Base-by-base conservation (phyloP, 2,888 invertebrate genomes). In the Morpho achilles region DNA sequence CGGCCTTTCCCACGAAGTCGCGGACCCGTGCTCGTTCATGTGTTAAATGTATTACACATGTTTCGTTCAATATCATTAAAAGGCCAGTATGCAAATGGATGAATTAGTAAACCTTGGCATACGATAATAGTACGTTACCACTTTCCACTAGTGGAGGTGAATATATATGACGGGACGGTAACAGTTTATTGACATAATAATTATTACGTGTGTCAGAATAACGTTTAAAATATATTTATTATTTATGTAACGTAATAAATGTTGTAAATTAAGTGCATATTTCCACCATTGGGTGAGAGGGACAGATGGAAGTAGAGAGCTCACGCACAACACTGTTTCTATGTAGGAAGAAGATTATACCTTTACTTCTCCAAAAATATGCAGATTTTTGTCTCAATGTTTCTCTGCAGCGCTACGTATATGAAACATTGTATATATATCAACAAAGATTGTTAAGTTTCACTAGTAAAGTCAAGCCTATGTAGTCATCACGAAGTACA, bases 1-100 rank as follows among this genome's bases (percentile, higher is more conserved):
- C 76, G 74, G 69, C 67, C 70, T 77, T 84, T 87, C 87, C 80
- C 87, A 86, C 85, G 85, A 80, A 78, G 79, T 79, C 82, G 76
- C 75, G 69, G 73, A 79, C 80, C 76, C 71, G 69, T 71, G 66
- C 65, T 65, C 75, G 71, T 58, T 78, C 76, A 70, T 72, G 74
- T 72, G 72, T 74, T 66, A 69, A 74, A 76, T 69, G 66, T 75
- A 75, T 72, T 68, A 72, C 71, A 73, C 70, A 75, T 72, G 72
- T 73, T 74, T 70, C 74, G 72, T 76, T 69, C 73, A 67, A 77
- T 75, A 75, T 64, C 64, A 69, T 74, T 77, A 76, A 78, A 81
- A 83, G 79, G 82, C 79, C 83, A 81, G 78, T 81, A 84, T 82
- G 82, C 76, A 77, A 82, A 76, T 74, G 74, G 71, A 71, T 72